These are phyloP conservation scores for Ctenodactylus gundi DNA, from an alignment of 2,113 vertebrate species.

Conservation along the genomic window DNA sequence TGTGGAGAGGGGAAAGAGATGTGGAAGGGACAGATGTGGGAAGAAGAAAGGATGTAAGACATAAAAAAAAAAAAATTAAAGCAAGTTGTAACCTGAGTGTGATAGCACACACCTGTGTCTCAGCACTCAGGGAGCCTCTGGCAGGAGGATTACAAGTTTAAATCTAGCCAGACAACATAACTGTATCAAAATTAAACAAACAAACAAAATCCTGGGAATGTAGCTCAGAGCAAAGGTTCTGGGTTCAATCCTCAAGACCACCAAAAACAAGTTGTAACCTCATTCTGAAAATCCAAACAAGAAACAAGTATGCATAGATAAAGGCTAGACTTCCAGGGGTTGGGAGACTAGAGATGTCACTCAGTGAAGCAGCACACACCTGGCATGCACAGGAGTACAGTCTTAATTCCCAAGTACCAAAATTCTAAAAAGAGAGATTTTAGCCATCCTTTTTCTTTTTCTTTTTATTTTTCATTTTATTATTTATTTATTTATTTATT, in stretches of 20 bases:
- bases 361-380: background rate
- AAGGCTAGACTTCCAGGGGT: background rate
- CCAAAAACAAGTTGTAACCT: background rate
- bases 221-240: background rate
- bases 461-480: no score
- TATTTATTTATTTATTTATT: no score
- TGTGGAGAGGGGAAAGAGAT: no score
- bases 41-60: background rate
- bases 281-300: no score
- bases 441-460: no score
- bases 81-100: background rate
- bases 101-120: background rate
- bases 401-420: background rate
- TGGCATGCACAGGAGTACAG: background rate
- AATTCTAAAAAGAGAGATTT: background rate
- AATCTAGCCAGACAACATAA: background rate
- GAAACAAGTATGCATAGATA: background rate
- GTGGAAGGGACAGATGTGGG: background rate
- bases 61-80: no score
- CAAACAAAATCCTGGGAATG: background rate
- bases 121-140: background rate
- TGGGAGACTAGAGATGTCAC: background rate
- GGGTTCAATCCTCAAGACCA: background rate
- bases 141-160: background rate
- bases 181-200: background rate